Evolutionary conservation across 1,140 invertebrate genomes (phyloP), one percentile per base, ranked within the genome.

Genomic region (Drosophila santomea): DNA sequence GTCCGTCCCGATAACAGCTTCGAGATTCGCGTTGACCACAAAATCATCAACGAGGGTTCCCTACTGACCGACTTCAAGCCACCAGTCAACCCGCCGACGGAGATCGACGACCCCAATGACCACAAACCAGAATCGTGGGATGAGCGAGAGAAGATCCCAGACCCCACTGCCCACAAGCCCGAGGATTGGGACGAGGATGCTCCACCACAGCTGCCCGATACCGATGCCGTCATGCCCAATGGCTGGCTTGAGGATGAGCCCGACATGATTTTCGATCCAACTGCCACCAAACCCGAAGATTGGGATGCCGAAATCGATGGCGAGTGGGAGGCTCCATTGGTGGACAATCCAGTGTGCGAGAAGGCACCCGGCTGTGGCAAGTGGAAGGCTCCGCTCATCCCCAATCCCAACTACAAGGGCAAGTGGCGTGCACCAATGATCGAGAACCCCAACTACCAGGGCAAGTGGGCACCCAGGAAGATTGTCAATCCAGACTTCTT

Each of bases 251-350:
- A 99, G 74, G 95, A 99, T 86, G 98, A 99, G 93, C 95, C 96
- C 1, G 94, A 96, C 47, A 96, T 96, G 92, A 96, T 99, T 66
- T 95, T 97, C 11, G 98, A 99, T 93, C 95, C 97, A 0, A 95
- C 96, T 45, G 97, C 98, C 8, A 93, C 94, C 36, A 98, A 98
- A 93, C 98, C 98, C 0, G 94, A 95, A 1, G 98, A 99, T 92
- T 99, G 98, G 98, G 98, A 99, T 93, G 95, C 96, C 50, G 98
- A 99, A 75, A 99, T 99, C 96, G 99, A 99, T 93, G 99, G 99
- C 1, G 96, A 97, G 92, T 99, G 98, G 98, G 99, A 99, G 93
- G 95, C 99, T 15, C 97, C 98, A 0, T 93, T 98, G 55, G 96
- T 99, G 35, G 95, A 95, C 66, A 99, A 99, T 94, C 97, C 98